phyloP scores from a whole-genome alignment of 2,113 vertebrate genomes.

The Gracilinanus agilis region DNA sequence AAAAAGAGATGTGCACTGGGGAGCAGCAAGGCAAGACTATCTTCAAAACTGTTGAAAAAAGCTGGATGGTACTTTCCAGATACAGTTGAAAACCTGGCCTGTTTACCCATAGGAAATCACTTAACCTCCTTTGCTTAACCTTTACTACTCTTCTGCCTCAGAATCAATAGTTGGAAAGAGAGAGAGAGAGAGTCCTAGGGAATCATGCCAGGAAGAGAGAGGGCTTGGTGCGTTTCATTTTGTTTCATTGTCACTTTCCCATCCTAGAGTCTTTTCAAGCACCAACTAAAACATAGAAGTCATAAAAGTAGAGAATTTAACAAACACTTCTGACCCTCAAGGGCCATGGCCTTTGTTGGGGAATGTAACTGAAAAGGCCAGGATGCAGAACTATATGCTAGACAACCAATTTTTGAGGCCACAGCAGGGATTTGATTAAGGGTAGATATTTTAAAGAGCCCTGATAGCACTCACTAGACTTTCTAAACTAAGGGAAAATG shows the following conservation, averaged over 20 bases:
- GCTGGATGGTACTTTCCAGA: not conserved
- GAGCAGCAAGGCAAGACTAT: not conserved
- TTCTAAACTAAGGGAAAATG: not conserved
- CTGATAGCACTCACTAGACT: not conserved
- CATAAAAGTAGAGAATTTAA: not conserved
- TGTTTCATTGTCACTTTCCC: not conserved
- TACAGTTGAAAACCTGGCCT: not conserved
- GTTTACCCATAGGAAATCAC: no score
- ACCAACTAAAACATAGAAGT: not conserved
- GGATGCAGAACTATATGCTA: not conserved
- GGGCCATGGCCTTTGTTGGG: not conserved
- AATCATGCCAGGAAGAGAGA: not conserved
- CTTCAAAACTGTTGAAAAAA: not conserved
- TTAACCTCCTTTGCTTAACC: no score
- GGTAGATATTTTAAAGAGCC: not conserved
- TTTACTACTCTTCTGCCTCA: no score
- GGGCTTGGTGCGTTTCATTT: not conserved
- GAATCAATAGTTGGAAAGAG: no score
- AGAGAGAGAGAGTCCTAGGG: no score
- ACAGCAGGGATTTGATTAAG: not conserved
- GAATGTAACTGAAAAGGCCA: not conserved
- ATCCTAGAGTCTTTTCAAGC: not conserved
- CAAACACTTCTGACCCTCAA: not conserved
- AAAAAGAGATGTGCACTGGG: not conserved
- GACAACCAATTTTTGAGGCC: not conserved